phyloP scores from a whole-genome alignment of 2,797 vertebrate genomes.

The Ctenosaura bakeri region DNA sequence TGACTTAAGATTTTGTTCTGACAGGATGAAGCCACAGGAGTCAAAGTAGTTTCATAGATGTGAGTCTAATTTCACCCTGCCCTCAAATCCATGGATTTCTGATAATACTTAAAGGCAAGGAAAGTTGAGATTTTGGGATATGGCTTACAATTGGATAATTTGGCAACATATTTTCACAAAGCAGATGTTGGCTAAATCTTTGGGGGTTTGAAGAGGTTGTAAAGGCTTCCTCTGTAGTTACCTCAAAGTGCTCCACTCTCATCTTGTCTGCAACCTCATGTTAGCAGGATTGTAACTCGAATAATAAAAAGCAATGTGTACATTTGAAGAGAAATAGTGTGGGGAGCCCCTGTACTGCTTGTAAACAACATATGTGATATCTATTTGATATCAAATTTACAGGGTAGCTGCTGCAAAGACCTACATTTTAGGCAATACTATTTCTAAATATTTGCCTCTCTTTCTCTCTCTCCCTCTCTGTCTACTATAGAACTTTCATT shows the following conservation, averaged over 20 bases:
- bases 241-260: background rate
- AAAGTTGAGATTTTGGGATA: background rate
- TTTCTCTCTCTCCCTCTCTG: background rate
- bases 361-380: constrained; percentile 22
- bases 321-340: background rate
- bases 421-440: constrained; percentile 7
- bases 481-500: constrained; percentile 4
- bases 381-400: constrained; percentile 20
- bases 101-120: background rate
- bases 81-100: background rate
- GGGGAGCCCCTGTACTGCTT: background rate
- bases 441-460: constrained; percentile 21
- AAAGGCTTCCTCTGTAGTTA: background rate
- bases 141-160: background rate
- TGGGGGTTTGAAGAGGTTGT: background rate
- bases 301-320: background rate
- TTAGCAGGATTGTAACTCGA: background rate
- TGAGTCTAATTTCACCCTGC: background rate
- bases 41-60: background rate
- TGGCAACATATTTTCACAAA: background rate
- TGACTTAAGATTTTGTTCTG: background rate
- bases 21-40: background rate
- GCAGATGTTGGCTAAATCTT: background rate
- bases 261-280: background rate
- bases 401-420: background rate